Evolutionary conservation across 2,888 invertebrate species (phyloP).

Genomic region (Plagodis dolabraria): DNA sequence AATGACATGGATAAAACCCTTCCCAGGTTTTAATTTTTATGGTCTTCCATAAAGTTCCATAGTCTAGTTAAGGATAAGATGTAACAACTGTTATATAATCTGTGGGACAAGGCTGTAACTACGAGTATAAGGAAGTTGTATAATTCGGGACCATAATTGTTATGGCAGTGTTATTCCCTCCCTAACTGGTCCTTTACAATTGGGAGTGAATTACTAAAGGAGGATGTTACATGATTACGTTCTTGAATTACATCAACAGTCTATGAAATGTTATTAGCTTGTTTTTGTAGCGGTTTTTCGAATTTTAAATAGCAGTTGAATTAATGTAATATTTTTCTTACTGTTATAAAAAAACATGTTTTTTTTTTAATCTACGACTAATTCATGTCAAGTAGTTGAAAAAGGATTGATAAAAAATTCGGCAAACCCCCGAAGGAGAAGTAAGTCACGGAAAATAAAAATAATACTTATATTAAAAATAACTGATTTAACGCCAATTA

Average conservation of each 20-base stretch:
- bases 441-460: too few relatives aligned
- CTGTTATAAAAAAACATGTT: too few relatives aligned
- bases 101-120: slow-evolving; percentile 9
- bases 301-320: too few relatives aligned
- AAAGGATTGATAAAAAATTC: too few relatives aligned
- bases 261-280: too few relatives aligned
- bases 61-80: neutral
- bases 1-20: slow-evolving; percentile 6
- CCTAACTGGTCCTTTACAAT: slow-evolving; percentile 16
- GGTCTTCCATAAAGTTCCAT: neutral
- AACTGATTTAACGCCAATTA: too few relatives aligned
- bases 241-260: neutral
- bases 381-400: too few relatives aligned
- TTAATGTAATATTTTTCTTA: too few relatives aligned
- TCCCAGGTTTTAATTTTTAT: slow-evolving; percentile 13
- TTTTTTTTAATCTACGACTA: too few relatives aligned
- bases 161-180: slow-evolving; percentile 12
- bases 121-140: slow-evolving; percentile 15
- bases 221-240: neutral
- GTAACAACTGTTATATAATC: neutral
- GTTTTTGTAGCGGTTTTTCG: too few relatives aligned
- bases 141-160: slow-evolving; percentile 14
- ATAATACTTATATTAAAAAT: too few relatives aligned
- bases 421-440: too few relatives aligned
- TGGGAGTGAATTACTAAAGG: slow-evolving; percentile 4